Conservation (phyloP, 1,140 invertebrate species). For the Meloidogyne floridensis region DNA sequence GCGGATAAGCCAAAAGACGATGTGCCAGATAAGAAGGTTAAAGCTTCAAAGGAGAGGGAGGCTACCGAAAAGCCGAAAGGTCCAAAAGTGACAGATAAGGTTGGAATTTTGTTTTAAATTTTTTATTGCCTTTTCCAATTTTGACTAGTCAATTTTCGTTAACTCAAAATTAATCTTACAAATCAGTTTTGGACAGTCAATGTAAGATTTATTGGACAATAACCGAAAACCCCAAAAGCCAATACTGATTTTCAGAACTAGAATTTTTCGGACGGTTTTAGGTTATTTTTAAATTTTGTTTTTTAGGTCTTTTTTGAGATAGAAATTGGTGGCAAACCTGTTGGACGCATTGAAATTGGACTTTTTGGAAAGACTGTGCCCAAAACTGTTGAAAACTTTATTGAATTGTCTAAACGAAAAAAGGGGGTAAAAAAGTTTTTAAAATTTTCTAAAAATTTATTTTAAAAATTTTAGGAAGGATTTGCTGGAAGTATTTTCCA, state of each 20-base stretch:
- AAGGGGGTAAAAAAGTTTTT: slow-evolving; percentile 49
- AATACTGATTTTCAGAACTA: too few relatives aligned
- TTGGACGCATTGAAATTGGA: slow-evolving; percentile 84
- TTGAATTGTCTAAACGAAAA: slow-evolving; percentile 70
- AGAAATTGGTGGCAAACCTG: slow-evolving; percentile 76
- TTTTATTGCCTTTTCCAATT: too few relatives aligned
- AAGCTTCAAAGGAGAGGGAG: slow-evolving; percentile 9
- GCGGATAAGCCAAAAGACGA: not conserved
- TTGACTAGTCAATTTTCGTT: too few relatives aligned
- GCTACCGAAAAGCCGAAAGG: slow-evolving; percentile 59
- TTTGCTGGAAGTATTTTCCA: slow-evolving; percentile 67
- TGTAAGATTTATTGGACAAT: too few relatives aligned
- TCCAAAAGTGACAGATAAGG: slow-evolving; percentile 66
- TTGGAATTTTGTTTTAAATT: slow-evolving; percentile 15
- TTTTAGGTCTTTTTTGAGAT: slow-evolving; percentile 85
- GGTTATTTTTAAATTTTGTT: slow-evolving; percentile 2
- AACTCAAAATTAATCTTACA: too few relatives aligned
- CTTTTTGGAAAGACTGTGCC: slow-evolving; percentile 88
- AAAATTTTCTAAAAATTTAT: not conserved
- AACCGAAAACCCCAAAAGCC: too few relatives aligned
- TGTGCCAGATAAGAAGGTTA: slow-evolving; percentile 8
- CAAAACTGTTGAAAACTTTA: slow-evolving; percentile 90
- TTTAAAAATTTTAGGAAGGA: slow-evolving; percentile 56
- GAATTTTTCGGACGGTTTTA: not conserved
- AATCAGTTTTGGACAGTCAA: too few relatives aligned